Base-by-base conservation (phyloP, 2,113 vertebrate genomes). In the Fregata magnificens region DNA sequence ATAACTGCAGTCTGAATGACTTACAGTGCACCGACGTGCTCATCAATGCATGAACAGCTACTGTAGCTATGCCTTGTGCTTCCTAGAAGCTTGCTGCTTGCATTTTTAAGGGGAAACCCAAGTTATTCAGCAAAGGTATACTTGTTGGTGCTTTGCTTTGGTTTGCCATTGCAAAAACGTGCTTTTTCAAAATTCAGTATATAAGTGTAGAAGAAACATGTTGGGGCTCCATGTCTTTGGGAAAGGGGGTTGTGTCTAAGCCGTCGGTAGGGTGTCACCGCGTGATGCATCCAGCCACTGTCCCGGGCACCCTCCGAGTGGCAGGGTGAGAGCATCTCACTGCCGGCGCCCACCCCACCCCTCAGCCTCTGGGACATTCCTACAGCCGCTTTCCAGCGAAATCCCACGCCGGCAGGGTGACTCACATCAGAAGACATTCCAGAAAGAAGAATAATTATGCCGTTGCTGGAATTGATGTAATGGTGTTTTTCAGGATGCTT, bases 361-460 rank as follows among this genome's bases (percentile, higher is more conserved):
- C 12, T 2, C 40, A 67, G 95, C 95, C 67, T 76, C 94, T 97
- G 97, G 96, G 97, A 97, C 93, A 96, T 97, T 98, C 94, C 93
- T 95, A 36, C 97, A 95, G 94, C 73, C 34, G 16, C 97, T 98
- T 98, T 98, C 95, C 97, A 97, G 88, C 34, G 94, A 97, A 98
- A 97, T 98, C 96, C 94, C 97, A 97, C 92, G 93, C 93, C 72
- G 92, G 72, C 95, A 74, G 94, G 66, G 95, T 98, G 98, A 99
- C 96, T 99, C 98, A 98, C 90, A 81, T 96, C 89, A 97, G 97
- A 98, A 97, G 97, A 97, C 97, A 98, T 98, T 98, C 98, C 98
- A 98, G 97, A 98, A 98, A 97, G 96, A 98, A 96, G 96, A 98
- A 97, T 96, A 98, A 98, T 98, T 97, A 96, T 89, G 93, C 95